Conservation (phyloP, 2,797 vertebrate genomes). For the Amblyraja radiata region DNA sequence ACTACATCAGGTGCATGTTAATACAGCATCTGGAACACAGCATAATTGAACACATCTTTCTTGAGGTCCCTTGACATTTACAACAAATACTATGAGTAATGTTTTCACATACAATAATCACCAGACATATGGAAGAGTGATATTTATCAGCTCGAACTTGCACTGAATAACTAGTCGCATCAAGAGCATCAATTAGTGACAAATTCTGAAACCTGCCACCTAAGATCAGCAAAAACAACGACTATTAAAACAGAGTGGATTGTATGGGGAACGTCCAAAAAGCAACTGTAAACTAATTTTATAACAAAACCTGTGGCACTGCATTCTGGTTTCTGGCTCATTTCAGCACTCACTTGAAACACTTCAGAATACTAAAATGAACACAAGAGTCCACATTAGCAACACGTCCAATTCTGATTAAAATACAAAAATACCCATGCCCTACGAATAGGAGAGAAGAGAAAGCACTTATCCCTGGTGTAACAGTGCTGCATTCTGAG, state of each 20-base stretch:
- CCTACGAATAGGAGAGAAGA: not conserved
- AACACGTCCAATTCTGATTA: not conserved
- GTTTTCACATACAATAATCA: not conserved
- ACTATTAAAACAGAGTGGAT: not conserved
- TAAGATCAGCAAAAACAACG: not conserved
- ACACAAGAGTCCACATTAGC: no score
- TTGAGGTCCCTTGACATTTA: not conserved
- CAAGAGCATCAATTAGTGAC: not conserved
- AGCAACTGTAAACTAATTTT: not conserved
- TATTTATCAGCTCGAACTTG: slow-evolving; percentile 1
- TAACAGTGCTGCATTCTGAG: not conserved
- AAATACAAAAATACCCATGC: not conserved
- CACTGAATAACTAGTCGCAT: not conserved
- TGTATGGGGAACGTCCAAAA: not conserved
- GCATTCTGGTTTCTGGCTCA: not conserved
- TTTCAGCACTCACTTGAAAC: not conserved
- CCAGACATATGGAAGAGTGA: not conserved
- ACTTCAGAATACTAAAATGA: not conserved
- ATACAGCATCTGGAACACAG: not conserved
- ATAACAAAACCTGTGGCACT: no score
- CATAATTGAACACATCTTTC: not conserved
- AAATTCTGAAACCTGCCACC: not conserved
- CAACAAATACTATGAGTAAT: not conserved
- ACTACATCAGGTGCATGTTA: not conserved
- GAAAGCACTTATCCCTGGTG: not conserved